Base-by-base conservation (phyloP, 1,140 invertebrate species). In the Liolophura sinensis region DNA sequence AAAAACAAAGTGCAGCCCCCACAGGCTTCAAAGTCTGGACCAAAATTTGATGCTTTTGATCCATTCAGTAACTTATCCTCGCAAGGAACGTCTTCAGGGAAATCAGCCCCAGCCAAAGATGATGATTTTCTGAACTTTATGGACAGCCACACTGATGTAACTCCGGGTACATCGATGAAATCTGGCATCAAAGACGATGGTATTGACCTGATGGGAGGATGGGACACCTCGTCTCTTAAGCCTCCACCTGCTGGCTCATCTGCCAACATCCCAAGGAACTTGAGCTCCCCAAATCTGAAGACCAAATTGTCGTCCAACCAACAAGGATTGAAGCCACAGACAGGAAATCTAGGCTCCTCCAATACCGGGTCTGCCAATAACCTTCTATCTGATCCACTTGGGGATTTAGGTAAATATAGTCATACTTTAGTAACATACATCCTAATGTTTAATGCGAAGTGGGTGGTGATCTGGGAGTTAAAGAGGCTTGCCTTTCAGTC, bases 171-270 rank as follows among this genome's bases (percentile, higher is more conserved):
- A 16, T 40, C 59, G 31, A 31, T 27, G n/a, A 27, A 27, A 24
- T n/a, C 40, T 59, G 40, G 20, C 24, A 40, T 14, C 12, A 58
- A 25, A 46, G 61, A 55, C 12, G 64, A 63, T 49, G 74, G 72
- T 12, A 60, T 68, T 22, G 74, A 78, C 66, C 69, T 84, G 40
- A 78, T 84, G 68, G 79, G 79, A 12, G 71, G 68, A 52, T 84
- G 82, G 82, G 69, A 81, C 66, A 31, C 31, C 18, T 24, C n/a
- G 7, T 20, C n/a, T 12, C 51, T 54, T 54, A 54, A 54, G 24
- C n/a, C 56, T 18, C n/a, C 56, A 7, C 20, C n/a, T 7, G 4
- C 56, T 3, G 51, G 51, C 7, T 20, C n/a, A 20, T 64, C 69
- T 27, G 55, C 14, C 52, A 73, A 70, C 59, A 69, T 74, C n/a